Evolutionary conservation across 1,140 invertebrate genomes (phyloP).

Genomic region (Aphelinus atriplicis): DNA sequence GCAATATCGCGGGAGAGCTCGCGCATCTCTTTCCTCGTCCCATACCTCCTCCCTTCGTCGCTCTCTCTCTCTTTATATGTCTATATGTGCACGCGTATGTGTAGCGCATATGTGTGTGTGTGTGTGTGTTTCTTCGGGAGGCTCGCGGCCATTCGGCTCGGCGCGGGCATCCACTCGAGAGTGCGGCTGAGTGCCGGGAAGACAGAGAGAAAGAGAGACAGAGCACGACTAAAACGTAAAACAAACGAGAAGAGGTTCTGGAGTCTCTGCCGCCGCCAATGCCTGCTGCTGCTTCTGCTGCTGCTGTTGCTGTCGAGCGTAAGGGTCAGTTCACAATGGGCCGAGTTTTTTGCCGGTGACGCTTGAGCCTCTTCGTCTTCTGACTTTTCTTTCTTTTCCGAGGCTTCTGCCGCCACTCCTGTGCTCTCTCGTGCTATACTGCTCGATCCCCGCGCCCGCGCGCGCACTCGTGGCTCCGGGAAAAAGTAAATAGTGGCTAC

Average conservation of each 20-base stretch:
- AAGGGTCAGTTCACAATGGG: constrained; percentile 38
- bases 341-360: constrained; percentile 24
- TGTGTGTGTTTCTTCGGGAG: constrained; percentile 5
- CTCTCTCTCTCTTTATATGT: constrained; percentile 22
- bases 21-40: constrained; percentile 36
- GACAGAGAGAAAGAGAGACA: not conserved
- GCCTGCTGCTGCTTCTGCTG: not conserved
- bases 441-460: not conserved
- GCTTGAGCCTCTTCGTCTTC: not conserved
- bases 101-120: not conserved
- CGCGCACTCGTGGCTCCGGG: constrained; percentile 11
- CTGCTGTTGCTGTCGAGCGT: not conserved
- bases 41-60: constrained; percentile 6
- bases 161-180: not conserved
- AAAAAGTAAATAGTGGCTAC: constrained; percentile 27
- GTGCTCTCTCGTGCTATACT: constrained; percentile 26
- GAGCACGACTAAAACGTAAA: constrained; percentile 35
- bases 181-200: not conserved
- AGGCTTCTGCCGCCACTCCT: not conserved
- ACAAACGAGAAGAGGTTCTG: constrained; percentile 36
- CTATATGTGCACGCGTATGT: not conserved
- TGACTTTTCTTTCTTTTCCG: not conserved
- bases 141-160: constrained; percentile 4
- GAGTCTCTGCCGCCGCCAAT: not conserved
- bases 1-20: constrained; percentile 40